Evolutionary conservation across 2,113 vertebrate species (phyloP), one percentile per base, ranked within the genome.

Genomic region (Psettodes erumei): DNA sequence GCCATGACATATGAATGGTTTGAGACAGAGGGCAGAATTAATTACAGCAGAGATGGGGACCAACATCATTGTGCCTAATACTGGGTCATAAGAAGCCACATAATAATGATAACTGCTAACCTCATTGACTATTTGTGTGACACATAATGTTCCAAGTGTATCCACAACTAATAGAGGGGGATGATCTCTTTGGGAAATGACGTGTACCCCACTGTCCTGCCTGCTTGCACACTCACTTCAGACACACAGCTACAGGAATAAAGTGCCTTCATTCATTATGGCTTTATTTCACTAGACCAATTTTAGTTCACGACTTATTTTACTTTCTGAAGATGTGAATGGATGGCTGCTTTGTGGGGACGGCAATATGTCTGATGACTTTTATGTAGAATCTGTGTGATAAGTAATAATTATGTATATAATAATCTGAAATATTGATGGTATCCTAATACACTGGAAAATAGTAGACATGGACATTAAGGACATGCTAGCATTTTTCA

Each of bases 341-440:
- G 66, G 78, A 77, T 55, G 77, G 75, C 80, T 89, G 81, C 63
- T 62, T 85, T 88, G 73, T 77, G 79, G 81, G 83, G 59, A 51
- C 64, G 25, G 68, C 60, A 77, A 81, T 42, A 60, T 84, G 62
- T 90, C 59, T 86, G 75, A 82, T 84, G 81, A 86, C 70, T 83
- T 86, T 86, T 63, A 85, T 90, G 83, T 89, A 76, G 69, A 88
- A 80, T 81, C 81, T 86, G 85, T 88, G 81, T 81, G 84, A 77
- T 67, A 69, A 86, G 69, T 86, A 83, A 77, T 76, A 70, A 82
- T 70, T 58, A 83, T 78, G 61, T 37, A 72, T 75, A 71, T 64
- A 72, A 82, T 37, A 71, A 72, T 71, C 37, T 43, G 62, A 66
- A 68, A 63, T 79, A 67, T 67, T 58, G 25, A 75, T n/a, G 19